Evolutionary conservation across 2,888 invertebrate species (phyloP).

Genomic region (Dioctria rufipes): DNA sequence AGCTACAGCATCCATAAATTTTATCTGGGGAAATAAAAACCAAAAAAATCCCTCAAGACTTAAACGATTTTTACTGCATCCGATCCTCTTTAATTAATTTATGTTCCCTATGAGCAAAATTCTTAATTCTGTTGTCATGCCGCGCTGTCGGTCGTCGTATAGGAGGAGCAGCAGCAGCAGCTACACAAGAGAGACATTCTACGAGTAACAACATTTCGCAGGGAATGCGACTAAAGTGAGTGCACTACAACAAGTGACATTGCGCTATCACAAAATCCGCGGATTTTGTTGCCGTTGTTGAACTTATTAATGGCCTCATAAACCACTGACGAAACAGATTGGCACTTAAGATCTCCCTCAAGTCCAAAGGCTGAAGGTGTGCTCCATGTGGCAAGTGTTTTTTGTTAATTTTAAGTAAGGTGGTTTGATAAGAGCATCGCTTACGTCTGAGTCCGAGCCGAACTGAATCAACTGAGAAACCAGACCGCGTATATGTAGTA

Average conservation of each 20-base stretch:
- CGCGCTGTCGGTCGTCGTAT: not conserved
- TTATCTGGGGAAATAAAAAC: too few species aligned
- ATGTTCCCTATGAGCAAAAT: conserved; percentile 18
- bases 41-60: too few species aligned
- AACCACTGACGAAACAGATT: conserved; percentile 62
- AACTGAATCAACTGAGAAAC: conserved; percentile 1
- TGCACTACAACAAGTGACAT: conserved; percentile 54
- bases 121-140: conserved; percentile 54
- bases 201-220: not conserved
- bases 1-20: too few species aligned
- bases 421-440: conserved; percentile 34
- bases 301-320: conserved; percentile 62
- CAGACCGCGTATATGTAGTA: not conserved
- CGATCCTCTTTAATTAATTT: conserved; percentile 47
- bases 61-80: not conserved
- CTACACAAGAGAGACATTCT: conserved; percentile 22
- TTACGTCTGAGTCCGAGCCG: conserved; percentile 43
- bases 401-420: conserved; percentile 51
- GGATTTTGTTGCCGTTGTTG: conserved; percentile 59
- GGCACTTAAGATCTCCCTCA: conserved; percentile 60
- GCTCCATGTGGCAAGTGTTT: conserved; percentile 56
- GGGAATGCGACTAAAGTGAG: conserved; percentile 22
- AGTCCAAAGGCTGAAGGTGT: conserved; percentile 50
- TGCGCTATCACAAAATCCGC: conserved; percentile 54
- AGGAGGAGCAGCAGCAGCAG: not conserved